These are phyloP conservation scores for Axea sp. DNA, from an alignment of 2,888 invertebrate genomes.

Conservation along the genomic window DNA sequence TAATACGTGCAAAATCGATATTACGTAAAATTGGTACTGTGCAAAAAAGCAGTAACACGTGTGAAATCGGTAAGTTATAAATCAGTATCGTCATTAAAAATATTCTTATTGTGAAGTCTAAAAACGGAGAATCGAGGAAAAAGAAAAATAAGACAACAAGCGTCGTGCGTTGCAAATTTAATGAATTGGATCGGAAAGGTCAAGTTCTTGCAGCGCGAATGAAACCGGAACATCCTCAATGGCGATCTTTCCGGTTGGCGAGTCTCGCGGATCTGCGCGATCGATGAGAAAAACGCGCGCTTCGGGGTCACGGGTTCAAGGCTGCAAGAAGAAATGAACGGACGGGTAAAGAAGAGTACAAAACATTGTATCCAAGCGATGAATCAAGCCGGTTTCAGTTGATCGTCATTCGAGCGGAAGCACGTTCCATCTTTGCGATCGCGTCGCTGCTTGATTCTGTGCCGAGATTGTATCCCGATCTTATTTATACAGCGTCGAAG, in stretches of 20 bases:
- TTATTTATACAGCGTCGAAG: constrained; percentile 50
- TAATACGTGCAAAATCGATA: no score
- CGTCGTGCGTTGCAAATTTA: constrained; percentile 54
- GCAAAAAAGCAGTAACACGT: no score
- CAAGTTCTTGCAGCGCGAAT: constrained; percentile 51
- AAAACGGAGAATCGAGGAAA: not conserved
- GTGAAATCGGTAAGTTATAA: no score
- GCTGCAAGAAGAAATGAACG: constrained; percentile 62
- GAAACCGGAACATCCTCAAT: constrained; percentile 63
- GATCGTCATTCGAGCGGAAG: constrained; percentile 64
- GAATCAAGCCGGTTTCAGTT: constrained; percentile 62
- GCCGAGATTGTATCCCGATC: constrained; percentile 38
- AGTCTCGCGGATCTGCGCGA: constrained; percentile 47
- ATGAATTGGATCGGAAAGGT: constrained; percentile 59
- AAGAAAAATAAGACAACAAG: constrained; percentile 20
- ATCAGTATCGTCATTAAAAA: not conserved
- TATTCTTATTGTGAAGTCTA: no score
- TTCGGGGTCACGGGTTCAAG: constrained; percentile 61
- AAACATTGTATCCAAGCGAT: constrained; percentile 56
- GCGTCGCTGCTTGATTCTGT: constrained; percentile 24
- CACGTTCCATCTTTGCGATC: constrained; percentile 61
- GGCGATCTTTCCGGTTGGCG: constrained; percentile 62
- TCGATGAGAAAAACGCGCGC: constrained; percentile 54
- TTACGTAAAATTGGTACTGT: no score
- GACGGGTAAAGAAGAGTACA: constrained; percentile 52